phyloP scores from a whole-genome alignment of 2,797 vertebrate genomes.

The Babyrousa celebensis region DNA sequence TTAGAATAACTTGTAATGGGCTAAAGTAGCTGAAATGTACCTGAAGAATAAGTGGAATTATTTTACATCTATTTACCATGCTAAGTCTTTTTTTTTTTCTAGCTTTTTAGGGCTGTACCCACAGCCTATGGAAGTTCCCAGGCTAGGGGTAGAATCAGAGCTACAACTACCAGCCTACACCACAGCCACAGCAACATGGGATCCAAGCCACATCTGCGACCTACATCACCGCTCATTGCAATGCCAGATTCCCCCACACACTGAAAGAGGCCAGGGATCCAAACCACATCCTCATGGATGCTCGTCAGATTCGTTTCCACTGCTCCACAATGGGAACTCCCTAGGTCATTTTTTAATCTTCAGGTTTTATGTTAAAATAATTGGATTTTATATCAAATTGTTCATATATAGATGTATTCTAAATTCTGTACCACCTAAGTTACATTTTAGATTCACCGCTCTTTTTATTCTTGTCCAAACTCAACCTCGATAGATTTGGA shows the following conservation, averaged over 20 bases:
- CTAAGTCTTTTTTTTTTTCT: neutral
- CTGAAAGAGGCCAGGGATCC: too few species aligned
- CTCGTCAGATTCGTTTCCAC: too few species aligned
- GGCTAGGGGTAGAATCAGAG: too few species aligned
- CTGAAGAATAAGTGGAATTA: neutral
- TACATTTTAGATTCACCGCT: neutral
- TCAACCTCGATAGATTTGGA: neutral
- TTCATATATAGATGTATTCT: neutral
- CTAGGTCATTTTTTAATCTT: neutral
- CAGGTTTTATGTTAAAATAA: neutral
- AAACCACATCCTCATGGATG: too few species aligned
- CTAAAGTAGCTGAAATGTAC: neutral
- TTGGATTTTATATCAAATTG: neutral
- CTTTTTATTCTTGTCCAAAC: neutral
- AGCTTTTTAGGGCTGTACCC: too few species aligned
- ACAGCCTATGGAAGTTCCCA: too few species aligned
- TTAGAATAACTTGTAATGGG: neutral
- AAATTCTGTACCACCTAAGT: neutral
- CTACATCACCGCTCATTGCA: too few species aligned
- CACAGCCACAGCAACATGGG: too few species aligned
- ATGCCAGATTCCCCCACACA: too few species aligned
- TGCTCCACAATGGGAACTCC: too few species aligned
- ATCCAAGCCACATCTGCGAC: too few species aligned
- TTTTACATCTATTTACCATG: neutral
- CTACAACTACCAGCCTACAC: too few species aligned